phyloP scores from a whole-genome alignment of 2,797 vertebrate species.

The Muscicapa striata region DNA sequence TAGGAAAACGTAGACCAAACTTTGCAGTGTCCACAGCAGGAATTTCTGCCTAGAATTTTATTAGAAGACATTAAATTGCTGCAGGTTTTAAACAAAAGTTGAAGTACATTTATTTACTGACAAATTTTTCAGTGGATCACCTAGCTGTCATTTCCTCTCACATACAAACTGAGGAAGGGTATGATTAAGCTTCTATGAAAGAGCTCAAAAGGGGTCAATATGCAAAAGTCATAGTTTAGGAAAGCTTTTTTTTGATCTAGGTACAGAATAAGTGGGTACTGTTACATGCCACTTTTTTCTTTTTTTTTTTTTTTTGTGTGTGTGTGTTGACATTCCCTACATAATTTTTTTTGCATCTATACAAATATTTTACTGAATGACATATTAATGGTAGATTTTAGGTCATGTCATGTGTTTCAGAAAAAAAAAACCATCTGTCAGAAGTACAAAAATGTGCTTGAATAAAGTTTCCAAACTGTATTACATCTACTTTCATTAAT shows the following conservation, averaged over 20 bases:
- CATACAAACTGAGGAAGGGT: background rate
- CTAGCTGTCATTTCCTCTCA: background rate
- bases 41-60: background rate
- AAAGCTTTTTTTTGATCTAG: background rate
- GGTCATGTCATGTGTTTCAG: background rate
- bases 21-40: background rate
- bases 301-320: background rate
- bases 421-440: background rate
- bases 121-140: background rate
- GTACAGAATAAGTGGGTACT: accelerated
- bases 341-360: background rate
- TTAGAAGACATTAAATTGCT: background rate
- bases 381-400: background rate
- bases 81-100: background rate
- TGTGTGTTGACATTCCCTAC: background rate
- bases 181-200: background rate
- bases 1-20: background rate
- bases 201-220: background rate
- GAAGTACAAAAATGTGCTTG: background rate
- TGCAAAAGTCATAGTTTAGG: background rate
- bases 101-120: background rate
- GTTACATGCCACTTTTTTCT: background rate
- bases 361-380: background rate
- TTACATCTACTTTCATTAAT: background rate
- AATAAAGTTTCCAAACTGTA: background rate